phyloP scores from a whole-genome alignment of 35 echinoderm and acorn worm genomes.

The Patiria miniata region DNA sequence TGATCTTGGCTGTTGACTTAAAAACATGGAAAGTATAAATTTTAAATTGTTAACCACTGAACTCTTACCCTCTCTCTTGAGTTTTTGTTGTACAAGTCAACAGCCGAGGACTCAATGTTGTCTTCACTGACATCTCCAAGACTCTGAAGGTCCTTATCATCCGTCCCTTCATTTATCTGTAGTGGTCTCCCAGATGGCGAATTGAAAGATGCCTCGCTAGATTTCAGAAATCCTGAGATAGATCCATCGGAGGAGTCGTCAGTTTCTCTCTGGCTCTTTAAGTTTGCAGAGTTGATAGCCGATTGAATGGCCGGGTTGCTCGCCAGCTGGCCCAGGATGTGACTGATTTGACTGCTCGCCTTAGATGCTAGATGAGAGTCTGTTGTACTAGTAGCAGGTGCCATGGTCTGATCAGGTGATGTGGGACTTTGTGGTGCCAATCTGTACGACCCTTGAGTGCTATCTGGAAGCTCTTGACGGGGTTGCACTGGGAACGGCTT shows the following conservation, averaged over 20 bases:
- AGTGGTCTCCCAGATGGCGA: background rate
- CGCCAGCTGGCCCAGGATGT: constrained; percentile 33
- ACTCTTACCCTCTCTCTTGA: constrained; percentile 89
- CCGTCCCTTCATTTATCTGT: background rate
- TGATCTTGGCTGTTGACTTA: too few relatives aligned
- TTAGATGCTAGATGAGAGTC: constrained; percentile 24
- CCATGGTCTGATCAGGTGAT: background rate
- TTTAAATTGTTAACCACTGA: too few relatives aligned
- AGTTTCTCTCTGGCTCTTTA: background rate
- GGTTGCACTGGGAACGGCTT: background rate
- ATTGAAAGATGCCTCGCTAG: constrained; percentile 21
- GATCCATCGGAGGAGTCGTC: constrained; percentile 69
- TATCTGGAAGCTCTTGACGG: background rate
- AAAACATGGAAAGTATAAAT: too few relatives aligned
- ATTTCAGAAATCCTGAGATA: constrained; percentile 22
- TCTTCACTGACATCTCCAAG: constrained; percentile 71
- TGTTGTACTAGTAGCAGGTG: constrained; percentile 3
- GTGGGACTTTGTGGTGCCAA: background rate
- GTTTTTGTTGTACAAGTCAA: constrained; percentile 97
- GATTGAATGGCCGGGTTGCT: constrained; percentile 3
- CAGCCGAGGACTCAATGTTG: constrained; percentile 93
- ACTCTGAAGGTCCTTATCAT: background rate
- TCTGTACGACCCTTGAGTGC: constrained; percentile 12
- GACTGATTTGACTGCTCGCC: constrained; percentile 51
- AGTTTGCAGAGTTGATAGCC: background rate